Percentiles rank a stretch among this genome's conserved stretches.
Conservation (phyloP, 1,140 invertebrate species). For the Drosophila azteca region DNA sequence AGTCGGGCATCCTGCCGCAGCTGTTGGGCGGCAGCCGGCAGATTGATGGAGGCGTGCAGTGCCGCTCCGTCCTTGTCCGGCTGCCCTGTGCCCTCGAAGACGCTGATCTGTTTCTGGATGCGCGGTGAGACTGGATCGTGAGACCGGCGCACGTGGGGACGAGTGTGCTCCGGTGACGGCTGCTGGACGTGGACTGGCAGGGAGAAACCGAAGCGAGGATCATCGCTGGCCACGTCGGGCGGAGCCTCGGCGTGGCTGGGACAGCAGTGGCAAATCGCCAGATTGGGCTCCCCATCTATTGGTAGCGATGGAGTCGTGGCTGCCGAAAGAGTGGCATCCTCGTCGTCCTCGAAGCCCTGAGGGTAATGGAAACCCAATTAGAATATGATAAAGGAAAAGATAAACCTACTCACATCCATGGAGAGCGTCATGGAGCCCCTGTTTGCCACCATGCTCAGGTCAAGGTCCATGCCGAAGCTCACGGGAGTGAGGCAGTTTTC, state of each 20-base stretch:
- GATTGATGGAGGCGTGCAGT: conserved; percentile 72
- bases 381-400: neutral
- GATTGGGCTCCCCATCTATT: conserved; percentile 53
- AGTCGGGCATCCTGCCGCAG: conserved; percentile 69
- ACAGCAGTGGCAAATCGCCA: conserved; percentile 72
- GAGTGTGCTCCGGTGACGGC: conserved; percentile 59
- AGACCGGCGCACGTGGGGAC: conserved; percentile 48
- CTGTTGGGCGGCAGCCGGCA: conserved; percentile 62
- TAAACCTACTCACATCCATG: conserved; percentile 63
- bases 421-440: conserved; percentile 77
- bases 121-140: conserved; percentile 72
- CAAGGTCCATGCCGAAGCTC: conserved; percentile 65
- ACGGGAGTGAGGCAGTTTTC: conserved; percentile 70
- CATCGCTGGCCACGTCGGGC: conserved; percentile 63
- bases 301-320: conserved; percentile 79
- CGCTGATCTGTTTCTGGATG: conserved; percentile 79
- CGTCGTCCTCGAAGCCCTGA: conserved; percentile 83
- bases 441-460: conserved; percentile 75
- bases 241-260: conserved; percentile 64
- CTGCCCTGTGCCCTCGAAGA: conserved; percentile 62
- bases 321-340: conserved; percentile 85
- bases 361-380: neutral
- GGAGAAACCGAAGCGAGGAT: conserved; percentile 59
- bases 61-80: conserved; percentile 28
- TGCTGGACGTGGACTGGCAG: conserved; percentile 58